Evolutionary conservation across 2,113 vertebrate species (phyloP), one percentile per base, ranked within the genome.

Genomic region (Clarias macrocephalus): DNA sequence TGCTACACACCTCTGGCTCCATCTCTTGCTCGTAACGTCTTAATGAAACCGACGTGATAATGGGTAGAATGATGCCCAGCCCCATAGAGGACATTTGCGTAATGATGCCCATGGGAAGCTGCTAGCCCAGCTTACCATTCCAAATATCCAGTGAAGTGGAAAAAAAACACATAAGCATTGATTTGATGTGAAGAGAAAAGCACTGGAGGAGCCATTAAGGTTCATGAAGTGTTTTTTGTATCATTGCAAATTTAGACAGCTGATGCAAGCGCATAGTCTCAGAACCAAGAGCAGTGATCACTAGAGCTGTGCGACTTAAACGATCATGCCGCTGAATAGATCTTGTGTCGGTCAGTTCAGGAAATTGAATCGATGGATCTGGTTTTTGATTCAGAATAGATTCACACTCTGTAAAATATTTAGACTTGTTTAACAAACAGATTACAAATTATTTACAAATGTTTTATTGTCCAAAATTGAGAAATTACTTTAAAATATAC

Each of bases 141-240:
- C 59, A 79, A 42, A 85, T 73, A 28, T 75, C 54, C 87, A 86
- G 73, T 37, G 75, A 89, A 86, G 82, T 85, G 73, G 54, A 87
- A 59, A 82, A 77, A 83, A 65, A 87, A 56, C n/a, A 12, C 79
- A 81, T 54, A 86, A 54, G 48, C 18, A 13, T 59, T 80, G 63
- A 56, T 86, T 56, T 86, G 76, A 63, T 79, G 33, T 68, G 30
- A 66, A 86, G 65, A 72, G 66, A 87, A 90, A 90, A 88, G 86
- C 88, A 84, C 90, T 85, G 66, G 85, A 91, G 91, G 88, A 76
- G 83, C 73, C 88, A 92, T 93, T 93, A 93, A 92, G 91, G 91
- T 88, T 92, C 91, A 86, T 88, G 85, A 86, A 62, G 81, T n/a
- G 42, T 91, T 90, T 86, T 94, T 60, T 80, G 90, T 94, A 94